Conservation (phyloP, 2,888 invertebrate species). For the Tridacna crocea region DNA sequence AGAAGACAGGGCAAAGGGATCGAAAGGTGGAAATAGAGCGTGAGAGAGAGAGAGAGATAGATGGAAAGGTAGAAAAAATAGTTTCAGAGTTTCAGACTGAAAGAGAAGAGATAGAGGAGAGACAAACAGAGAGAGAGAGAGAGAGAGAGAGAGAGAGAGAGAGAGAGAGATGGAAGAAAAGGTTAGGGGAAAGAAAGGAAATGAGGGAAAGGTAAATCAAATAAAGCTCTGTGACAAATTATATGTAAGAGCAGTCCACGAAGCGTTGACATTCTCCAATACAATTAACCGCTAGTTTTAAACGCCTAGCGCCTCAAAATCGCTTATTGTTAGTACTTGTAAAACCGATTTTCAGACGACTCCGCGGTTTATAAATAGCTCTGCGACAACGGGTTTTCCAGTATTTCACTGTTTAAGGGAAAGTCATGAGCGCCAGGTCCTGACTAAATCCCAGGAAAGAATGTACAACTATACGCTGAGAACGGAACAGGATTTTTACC, state of each 20-base stretch:
- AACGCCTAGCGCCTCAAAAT: too few species aligned
- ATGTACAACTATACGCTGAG: slow-evolving; percentile 8
- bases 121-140: not conserved
- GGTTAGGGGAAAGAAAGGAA: not conserved
- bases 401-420: not conserved
- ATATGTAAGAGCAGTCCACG: too few species aligned
- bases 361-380: slow-evolving; percentile 13
- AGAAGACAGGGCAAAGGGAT: too few species aligned
- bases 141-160: not conserved
- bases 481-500: slow-evolving; percentile 1
- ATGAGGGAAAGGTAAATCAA: not conserved
- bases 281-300: too few species aligned
- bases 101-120: not conserved
- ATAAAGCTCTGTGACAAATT: too few species aligned
- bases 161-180: not conserved
- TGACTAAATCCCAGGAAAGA: not conserved
- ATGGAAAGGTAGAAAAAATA: not conserved
- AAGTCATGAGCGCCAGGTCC: not conserved
- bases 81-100: not conserved
- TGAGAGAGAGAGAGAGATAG: not conserved
- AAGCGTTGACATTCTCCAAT: too few species aligned
- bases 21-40: not conserved
- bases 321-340: too few species aligned
- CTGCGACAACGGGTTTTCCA: slow-evolving; percentile 1
- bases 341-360: not conserved